Base-by-base conservation (phyloP, 1,140 invertebrate genomes). In the Drosophila sproati region DNA sequence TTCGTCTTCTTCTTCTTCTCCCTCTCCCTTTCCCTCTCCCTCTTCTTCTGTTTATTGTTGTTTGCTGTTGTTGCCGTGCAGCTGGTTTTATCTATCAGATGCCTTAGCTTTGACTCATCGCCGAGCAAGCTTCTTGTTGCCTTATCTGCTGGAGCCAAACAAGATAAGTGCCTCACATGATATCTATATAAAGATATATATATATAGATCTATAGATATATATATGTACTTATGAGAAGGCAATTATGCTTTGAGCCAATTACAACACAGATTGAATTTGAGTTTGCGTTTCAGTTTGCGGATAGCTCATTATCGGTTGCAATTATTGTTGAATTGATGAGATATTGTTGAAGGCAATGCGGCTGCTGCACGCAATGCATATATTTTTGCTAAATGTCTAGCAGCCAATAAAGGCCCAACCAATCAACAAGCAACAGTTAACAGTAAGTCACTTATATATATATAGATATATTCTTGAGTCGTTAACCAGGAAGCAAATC, bases 41-140 rank as follows among this genome's bases (percentile, higher is more conserved):
- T 20, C 20, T 20, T 20, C 20, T 43, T 63, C 52, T 54, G 43
- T 39, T 72, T 54, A 51, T 55, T 73, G 50, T 62, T 48, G 50
- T 41, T 54, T 54, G 51, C 51, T 62, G 31, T 39, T 69, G 80
- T 82, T 81, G 80, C 76, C 68, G 73, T 82, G 82, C 82, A 87
- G 82, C 82, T 88, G 82, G 82, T 71, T 83, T 88, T 87, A 87
- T 87, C 82, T 87, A 77, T 88, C 80, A 83, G 82, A 87, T 87
- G 73, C 82, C 75, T 83, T 57, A 52, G 39, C 31, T 32, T 31
- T 87, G 82, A 87, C 50, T 87, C 82, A 87, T 50, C 32, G 43
- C 20, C 10, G 28, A 55, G 12, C 48, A 55, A 55, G 52, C 20
- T 47, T 50, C 61, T 55, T 63, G 50, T 43, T 7, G 59, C 41